phyloP scores from a whole-genome alignment of 2,113 vertebrate species.

The Phalacrocorax carbo region DNA sequence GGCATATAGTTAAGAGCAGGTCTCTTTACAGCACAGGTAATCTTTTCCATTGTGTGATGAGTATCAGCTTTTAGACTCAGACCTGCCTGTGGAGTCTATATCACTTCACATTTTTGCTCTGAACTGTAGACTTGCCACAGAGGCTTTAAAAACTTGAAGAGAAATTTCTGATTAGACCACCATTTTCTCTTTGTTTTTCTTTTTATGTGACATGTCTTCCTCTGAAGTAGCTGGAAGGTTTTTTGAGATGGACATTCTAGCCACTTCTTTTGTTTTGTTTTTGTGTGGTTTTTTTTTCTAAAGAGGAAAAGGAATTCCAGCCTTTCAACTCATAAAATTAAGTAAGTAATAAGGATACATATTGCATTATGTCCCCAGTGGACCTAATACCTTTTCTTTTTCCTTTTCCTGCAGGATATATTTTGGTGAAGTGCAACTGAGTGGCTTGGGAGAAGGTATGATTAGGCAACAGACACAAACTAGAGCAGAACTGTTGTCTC shows the following conservation, averaged over 20 bases:
- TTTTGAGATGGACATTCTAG: neutral
- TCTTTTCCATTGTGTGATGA: neutral
- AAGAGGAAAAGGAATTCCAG: neutral
- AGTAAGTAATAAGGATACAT: neutral
- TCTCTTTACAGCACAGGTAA: neutral
- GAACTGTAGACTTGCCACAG: neutral
- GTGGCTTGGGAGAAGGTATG: conserved; percentile 95
- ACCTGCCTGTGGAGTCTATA: neutral
- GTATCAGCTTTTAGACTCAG: neutral
- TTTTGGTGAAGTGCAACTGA: conserved; percentile 97
- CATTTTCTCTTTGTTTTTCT: neutral
- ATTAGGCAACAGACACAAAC: neutral
- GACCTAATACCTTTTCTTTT: neutral
- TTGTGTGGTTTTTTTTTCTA: neutral
- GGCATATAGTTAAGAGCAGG: neutral
- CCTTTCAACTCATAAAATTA: neutral
- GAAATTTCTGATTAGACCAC: neutral
- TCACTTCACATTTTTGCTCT: neutral
- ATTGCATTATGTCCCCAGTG: neutral
- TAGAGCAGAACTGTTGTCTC: neutral
- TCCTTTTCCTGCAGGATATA: conserved; percentile 85
- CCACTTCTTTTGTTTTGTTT: neutral
- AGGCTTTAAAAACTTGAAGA: neutral
- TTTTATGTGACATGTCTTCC: neutral
- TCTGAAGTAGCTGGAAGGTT: neutral